These are phyloP conservation scores for Ctenicera cuprea DNA, from an alignment of 2,888 invertebrate species.

Conservation along the genomic window DNA sequence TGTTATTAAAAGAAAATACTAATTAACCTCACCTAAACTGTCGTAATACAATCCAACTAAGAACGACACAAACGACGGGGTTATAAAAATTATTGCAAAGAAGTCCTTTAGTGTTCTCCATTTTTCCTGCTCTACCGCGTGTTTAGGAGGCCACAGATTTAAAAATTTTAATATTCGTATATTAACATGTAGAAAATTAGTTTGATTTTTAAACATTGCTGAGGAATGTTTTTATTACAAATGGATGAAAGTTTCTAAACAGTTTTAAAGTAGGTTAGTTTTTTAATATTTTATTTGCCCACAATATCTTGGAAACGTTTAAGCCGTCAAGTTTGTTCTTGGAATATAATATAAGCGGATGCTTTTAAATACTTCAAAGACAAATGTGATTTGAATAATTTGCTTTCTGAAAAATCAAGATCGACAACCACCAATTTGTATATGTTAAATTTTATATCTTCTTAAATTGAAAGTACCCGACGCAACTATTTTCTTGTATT, in stretches of 20 bases:
- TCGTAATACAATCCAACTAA: constrained; percentile 3
- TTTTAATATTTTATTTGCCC: constrained; percentile 29
- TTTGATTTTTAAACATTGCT: neutral
- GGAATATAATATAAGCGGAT: too few relatives aligned
- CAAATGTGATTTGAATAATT: too few relatives aligned
- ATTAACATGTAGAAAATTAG: constrained; percentile 8
- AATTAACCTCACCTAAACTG: neutral
- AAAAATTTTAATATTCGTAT: constrained; percentile 4
- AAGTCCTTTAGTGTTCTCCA: constrained; percentile 16
- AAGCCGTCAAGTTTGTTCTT: constrained; percentile 15
- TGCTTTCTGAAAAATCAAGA: too few relatives aligned
- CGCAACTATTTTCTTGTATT: too few relatives aligned
- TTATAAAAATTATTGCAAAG: constrained; percentile 1
- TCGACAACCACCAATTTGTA: too few relatives aligned
- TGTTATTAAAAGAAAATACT: too few relatives aligned
- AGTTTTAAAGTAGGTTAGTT: neutral
- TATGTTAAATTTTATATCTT: too few relatives aligned
- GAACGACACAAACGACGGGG: neutral
- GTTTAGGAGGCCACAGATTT: constrained; percentile 15
- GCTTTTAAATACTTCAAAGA: too few relatives aligned
- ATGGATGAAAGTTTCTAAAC: neutral
- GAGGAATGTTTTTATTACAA: neutral
- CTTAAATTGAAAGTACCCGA: too few relatives aligned
- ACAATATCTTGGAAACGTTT: constrained; percentile 7
- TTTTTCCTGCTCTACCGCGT: neutral